Evolutionary conservation across 2,888 invertebrate species (phyloP), one percentile per base, ranked within the genome.

Genomic region (Hanleya hanleyi): DNA sequence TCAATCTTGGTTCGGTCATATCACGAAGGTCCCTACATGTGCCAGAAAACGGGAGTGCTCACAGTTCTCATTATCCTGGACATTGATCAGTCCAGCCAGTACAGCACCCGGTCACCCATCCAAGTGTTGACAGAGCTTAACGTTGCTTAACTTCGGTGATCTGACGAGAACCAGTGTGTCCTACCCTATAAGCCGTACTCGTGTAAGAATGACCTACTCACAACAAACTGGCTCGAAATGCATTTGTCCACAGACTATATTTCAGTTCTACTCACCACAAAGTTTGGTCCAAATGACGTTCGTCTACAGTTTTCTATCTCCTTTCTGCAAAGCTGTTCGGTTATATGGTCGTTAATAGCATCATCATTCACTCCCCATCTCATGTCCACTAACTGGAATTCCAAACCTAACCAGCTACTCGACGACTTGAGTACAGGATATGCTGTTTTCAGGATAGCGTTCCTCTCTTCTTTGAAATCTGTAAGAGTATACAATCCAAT

Each of bases 261-360:
- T n/a, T n/a, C n/a, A n/a, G n/a, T n/a, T n/a, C 75, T 29, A 76
- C 75, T 73, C 76, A 72, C 78, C 72, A 74, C 83, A 79, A 77
- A 83, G 71, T 69, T 78, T 65, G 71, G 83, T 37, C 75, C 84
- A 75, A 68, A 80, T 66, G 78, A 71, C 70, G 75, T 33, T 37
- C 67, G 29, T 61, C 69, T 76, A 36, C 79, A 79, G 22, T 67
- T 75, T 12, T 51, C 38, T 41, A 79, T 78, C 71, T 79, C 79
- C n/a, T 57, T n/a, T 18, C 78, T 50, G 65, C 79, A 79, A 47
- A 79, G 68, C 22, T 71, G 49, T 22, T 77, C 71, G 67, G 77
- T 77, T 67, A 74, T 74, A 66, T 79, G 79, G 70, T 79, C 79
- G 35, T 79, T 73, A 7, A 75, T 74, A 26, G 73, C 64, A 3